A percentile compares a stretch with the other conserved stretches of the same genome.
These are phyloP conservation scores for Sinosuthora webbiana DNA, from an alignment of 2,113 vertebrate genomes.

Conservation along the genomic window DNA sequence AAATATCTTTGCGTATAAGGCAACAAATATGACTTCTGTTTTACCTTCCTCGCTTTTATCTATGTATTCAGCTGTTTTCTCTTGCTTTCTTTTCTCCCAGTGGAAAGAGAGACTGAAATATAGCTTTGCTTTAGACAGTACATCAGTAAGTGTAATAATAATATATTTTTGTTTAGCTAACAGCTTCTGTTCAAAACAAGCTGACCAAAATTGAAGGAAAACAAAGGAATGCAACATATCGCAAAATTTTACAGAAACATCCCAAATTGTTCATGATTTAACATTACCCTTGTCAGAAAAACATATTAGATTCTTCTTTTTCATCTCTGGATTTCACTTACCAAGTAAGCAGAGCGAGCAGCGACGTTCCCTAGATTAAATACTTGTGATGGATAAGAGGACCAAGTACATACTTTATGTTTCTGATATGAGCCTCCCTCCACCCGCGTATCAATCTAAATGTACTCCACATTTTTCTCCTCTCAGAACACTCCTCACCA, in stretches of 20 bases:
- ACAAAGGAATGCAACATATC: conserved; percentile 54
- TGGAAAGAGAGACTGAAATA: conserved; percentile 38
- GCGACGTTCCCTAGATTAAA: conserved; percentile 67
- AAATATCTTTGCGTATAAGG: neutral
- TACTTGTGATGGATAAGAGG: conserved; percentile 64
- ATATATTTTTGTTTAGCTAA: conserved; percentile 49
- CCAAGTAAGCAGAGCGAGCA: conserved; percentile 48
- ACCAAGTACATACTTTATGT: conserved; percentile 63
- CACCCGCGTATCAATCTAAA: conserved; percentile 58
- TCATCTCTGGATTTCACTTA: conserved; percentile 69
- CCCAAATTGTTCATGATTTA: conserved; percentile 64
- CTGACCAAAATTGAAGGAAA: conserved; percentile 60
- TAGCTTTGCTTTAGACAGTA: conserved; percentile 41
- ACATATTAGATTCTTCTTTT: conserved; percentile 60
- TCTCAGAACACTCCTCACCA: conserved; percentile 47
- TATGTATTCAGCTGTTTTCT: conserved; percentile 24
- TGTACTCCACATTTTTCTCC: conserved; percentile 51
- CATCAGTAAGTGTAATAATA: conserved; percentile 29
- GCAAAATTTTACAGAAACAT: conserved; percentile 61
- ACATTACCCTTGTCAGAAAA: conserved; percentile 63
- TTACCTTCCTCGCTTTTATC: neutral
- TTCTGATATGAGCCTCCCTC: conserved; percentile 49
- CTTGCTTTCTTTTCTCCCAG: conserved; percentile 45
- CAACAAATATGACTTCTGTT: neutral
- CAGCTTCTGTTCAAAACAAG: conserved; percentile 54